Percentiles rank a stretch among this genome's conserved stretches.
These are phyloP conservation scores for Malurus melanocephalus DNA, from an alignment of 2,113 vertebrate species.

Conservation along the genomic window DNA sequence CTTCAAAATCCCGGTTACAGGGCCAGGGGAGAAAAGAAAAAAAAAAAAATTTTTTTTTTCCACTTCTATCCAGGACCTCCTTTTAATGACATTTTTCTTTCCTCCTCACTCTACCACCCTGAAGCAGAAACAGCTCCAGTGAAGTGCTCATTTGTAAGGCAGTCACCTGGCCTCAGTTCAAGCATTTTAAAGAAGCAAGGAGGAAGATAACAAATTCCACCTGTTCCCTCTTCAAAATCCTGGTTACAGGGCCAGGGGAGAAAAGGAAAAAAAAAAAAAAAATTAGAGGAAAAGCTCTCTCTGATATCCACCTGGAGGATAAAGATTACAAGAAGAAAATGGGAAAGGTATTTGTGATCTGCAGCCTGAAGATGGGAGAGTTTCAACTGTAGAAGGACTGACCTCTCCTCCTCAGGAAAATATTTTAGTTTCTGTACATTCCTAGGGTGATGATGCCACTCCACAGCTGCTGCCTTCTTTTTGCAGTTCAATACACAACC, in stretches of 20 bases:
- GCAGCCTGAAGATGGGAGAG: background rate
- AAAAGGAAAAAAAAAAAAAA: background rate
- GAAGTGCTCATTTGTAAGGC: background rate
- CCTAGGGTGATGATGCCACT: background rate
- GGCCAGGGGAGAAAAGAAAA: rapidly evolving
- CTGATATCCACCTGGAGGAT: background rate
- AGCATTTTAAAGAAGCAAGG: background rate
- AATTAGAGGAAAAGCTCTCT: background rate
- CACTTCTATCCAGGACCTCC: background rate
- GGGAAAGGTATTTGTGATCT: background rate
- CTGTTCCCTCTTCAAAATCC: background rate
- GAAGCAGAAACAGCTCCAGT: background rate
- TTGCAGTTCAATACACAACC: background rate
- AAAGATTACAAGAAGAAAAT: background rate
- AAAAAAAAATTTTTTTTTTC: background rate
- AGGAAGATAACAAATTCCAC: background rate
- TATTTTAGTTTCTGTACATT: background rate
- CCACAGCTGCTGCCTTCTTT: background rate
- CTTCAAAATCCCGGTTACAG: background rate
- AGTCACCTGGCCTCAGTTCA: background rate
- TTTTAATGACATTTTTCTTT: too few relatives aligned
- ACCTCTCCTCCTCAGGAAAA: background rate
- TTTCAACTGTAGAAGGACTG: background rate
- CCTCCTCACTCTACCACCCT: background rate
- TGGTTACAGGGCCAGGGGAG: rapidly evolving